These are phyloP conservation scores for Apodemus sylvaticus DNA, from an alignment of 2,113 vertebrate genomes.

Conservation along the genomic window DNA sequence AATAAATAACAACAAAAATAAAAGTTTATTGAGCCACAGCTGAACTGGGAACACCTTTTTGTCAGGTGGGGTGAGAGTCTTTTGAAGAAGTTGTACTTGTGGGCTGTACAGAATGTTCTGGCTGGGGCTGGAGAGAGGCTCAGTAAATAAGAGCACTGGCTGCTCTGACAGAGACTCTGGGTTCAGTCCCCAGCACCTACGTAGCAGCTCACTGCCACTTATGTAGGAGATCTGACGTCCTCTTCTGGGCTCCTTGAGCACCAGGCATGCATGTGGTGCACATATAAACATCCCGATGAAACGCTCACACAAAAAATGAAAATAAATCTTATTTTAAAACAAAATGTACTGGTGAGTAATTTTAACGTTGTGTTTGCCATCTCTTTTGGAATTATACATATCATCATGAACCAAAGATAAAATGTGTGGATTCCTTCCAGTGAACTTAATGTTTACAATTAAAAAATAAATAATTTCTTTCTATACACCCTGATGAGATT, in stretches of 20 bases:
- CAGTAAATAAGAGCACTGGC: not conserved
- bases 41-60: conserved; percentile 82
- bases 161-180: not conserved
- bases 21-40: conserved; percentile 87
- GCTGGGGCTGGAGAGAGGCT: not conserved
- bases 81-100: conserved; percentile 70
- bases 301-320: not conserved
- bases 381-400: not conserved
- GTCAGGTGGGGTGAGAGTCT: conserved; percentile 72
- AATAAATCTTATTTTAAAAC: conserved; percentile 20
- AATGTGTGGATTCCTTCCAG: conserved; percentile 30
- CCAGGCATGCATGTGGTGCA: not conserved
- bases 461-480: conserved; percentile 58
- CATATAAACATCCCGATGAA: not conserved
- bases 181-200: not conserved
- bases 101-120: conserved; percentile 58
- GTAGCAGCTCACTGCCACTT: not conserved
- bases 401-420: not conserved
- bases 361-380: conserved; percentile 26
- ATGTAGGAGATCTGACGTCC: not conserved
- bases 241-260: not conserved
- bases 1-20: conserved; percentile 82
- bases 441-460: conserved; percentile 63
- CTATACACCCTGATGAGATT: conserved; percentile 55
- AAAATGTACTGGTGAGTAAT: conserved; percentile 41